Conservation (phyloP, 2,888 invertebrate species). For the Willowsia nigromaculata region DNA sequence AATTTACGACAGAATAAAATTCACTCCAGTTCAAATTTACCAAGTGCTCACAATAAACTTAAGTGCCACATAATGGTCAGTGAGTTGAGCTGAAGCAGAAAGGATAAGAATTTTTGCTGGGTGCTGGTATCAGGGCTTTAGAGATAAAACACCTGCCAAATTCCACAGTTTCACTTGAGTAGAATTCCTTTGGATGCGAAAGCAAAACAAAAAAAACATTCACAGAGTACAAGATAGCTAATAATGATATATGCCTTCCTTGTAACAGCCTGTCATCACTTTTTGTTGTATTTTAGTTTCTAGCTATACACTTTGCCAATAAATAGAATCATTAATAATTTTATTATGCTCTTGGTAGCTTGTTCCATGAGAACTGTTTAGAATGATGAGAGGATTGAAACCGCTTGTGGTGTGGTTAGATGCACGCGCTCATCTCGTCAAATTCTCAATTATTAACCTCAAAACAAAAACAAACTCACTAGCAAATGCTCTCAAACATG, state of each 20-base stretch:
- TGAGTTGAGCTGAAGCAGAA: neutral
- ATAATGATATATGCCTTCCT: neutral
- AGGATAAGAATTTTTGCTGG: neutral
- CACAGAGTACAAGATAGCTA: neutral
- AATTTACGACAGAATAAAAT: conserved; percentile 42
- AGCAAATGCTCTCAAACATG: neutral
- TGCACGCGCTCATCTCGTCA: neutral
- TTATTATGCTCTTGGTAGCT: neutral
- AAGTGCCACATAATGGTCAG: conserved; percentile 36
- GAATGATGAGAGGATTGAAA: neutral
- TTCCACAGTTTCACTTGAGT: neutral
- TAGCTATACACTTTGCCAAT: neutral
- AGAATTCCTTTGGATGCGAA: neutral
- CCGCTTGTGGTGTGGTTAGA: neutral
- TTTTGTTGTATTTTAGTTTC: neutral
- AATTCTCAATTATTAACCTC: neutral
- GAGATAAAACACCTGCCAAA: conserved; percentile 39
- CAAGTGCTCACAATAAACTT: conserved; percentile 22
- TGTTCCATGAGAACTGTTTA: neutral
- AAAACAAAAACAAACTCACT: neutral
- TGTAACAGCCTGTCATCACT: neutral
- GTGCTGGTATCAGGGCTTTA: neutral
- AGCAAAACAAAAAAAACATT: neutral
- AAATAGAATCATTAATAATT: neutral
- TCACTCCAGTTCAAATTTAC: neutral